A percentile compares a stretch with the other conserved stretches of the same genome.
Conservation (phyloP, 1,140 invertebrate species). For the Heliothis virescens region DNA sequence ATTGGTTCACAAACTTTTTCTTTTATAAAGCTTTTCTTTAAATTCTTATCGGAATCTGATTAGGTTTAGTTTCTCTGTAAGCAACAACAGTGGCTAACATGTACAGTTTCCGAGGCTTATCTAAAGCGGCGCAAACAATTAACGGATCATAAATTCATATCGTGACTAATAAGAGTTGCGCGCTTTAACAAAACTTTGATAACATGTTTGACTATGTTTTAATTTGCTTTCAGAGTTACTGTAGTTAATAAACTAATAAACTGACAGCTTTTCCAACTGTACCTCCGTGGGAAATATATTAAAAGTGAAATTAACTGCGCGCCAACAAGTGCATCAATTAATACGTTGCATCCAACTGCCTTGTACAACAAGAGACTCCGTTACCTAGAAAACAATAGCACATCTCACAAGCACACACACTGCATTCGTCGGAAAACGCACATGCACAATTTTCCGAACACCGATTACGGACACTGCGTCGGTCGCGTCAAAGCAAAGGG, state of each 20-base stretch:
- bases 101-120: slow-evolving; percentile 75
- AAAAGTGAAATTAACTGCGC: slow-evolving; percentile 59
- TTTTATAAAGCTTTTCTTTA: background rate
- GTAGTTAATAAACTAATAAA: slow-evolving; percentile 19
- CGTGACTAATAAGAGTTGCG: slow-evolving; percentile 63
- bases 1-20: no score
- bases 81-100: slow-evolving; percentile 51
- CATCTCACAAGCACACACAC: slow-evolving; percentile 85
- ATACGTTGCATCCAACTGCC: slow-evolving; percentile 70
- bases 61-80: slow-evolving; percentile 7
- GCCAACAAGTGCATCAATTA: slow-evolving; percentile 61
- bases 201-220: slow-evolving; percentile 48
- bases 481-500: slow-evolving; percentile 79
- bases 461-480: slow-evolving; percentile 82
- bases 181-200: slow-evolving; percentile 62
- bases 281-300: slow-evolving; percentile 52
- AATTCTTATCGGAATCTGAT: slow-evolving; percentile 8
- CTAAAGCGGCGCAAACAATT: slow-evolving; percentile 77
- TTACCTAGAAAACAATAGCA: slow-evolving; percentile 86
- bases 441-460: slow-evolving; percentile 86
- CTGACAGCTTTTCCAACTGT: slow-evolving; percentile 52
- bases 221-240: slow-evolving; percentile 47
- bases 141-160: slow-evolving; percentile 76
- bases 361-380: slow-evolving; percentile 71
- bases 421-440: slow-evolving; percentile 83